Base-by-base conservation (phyloP, 2,888 invertebrate species). In the Ennomos fuscantarius region DNA sequence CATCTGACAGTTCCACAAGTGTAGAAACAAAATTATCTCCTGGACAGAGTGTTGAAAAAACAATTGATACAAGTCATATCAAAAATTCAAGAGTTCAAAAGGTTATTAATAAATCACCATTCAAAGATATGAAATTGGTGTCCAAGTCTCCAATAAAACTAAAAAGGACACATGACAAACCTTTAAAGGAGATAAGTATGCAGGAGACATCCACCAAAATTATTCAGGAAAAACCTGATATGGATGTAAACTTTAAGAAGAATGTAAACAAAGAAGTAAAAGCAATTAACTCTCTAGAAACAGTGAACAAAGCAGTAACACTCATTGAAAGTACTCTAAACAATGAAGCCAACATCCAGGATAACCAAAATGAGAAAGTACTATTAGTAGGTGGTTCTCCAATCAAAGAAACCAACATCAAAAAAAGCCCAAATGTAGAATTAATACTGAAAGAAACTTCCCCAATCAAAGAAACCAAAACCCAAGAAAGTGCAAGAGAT, bases 1-100 rank as follows among this genome's bases (percentile, higher is more conserved):
- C 62, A 42, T 78, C 73, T 35, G 81, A 81, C 64, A 76, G 76
- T 31, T 73, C 76, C 46, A 68, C 67, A 47, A 75, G 73, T 55
- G 12, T 33, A 1, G 45, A 39, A 1, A 40, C 48, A 8, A 36
- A 48, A 12, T 8, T 39, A 55, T 61, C 57, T 34, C 44, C 49
- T 15, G 43, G 9, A 0, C 58, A 59, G 36, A 59, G 36, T 40
- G 56, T 34, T 35, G 65, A 74, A 64, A 53, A 49, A 0, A 34
- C 13, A 8, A 9, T 36, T 36, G 50, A 60, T n/a, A 56, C 33
- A 58, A 58, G 34, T 33, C 50, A 62, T 49, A 48, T 58, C 32
- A 55, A 63, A 55, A 34, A 24, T 32, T 13, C 37, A 11, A 55
- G 45, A 12, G n/a, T 42, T 9, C 51, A 42, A 1, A 63, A 62